Conservation (phyloP, 2,113 vertebrate genomes). For the Tragelaphus scriptus region DNA sequence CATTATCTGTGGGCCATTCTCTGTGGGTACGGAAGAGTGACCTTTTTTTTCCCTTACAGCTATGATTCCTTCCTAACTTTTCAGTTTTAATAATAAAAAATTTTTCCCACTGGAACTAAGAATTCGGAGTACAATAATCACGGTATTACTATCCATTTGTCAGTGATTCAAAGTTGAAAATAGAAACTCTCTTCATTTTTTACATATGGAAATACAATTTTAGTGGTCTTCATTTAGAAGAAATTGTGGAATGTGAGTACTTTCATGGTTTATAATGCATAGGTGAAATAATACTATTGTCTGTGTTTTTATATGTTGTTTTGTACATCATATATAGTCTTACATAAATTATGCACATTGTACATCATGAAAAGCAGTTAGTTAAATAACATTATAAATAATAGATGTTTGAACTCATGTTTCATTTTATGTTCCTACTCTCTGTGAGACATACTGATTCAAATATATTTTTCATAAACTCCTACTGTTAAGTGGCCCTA, state of each 20-base stretch:
- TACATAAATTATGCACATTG: not conserved
- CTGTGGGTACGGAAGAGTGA: not conserved
- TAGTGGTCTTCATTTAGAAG: constrained; percentile 5
- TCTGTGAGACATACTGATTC: not conserved
- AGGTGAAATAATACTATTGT: not conserved
- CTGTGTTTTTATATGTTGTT: not conserved
- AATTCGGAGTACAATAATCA: not conserved
- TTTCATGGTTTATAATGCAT: not conserved
- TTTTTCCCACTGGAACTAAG: not conserved
- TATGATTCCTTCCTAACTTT: not conserved
- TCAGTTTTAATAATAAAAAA: not conserved
- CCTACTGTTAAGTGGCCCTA: not conserved
- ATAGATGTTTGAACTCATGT: not conserved
- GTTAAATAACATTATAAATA: not conserved
- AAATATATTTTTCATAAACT: not conserved
- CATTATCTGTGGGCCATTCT: not conserved
- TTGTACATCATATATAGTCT: not conserved
- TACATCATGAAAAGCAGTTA: not conserved
- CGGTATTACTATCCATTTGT: not conserved
- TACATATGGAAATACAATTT: not conserved
- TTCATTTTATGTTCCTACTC: not conserved
- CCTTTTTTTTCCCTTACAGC: not conserved
- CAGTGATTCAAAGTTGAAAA: constrained; percentile 22
- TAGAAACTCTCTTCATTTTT: not conserved
- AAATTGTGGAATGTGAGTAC: constrained; percentile 3